A percentile compares a stretch with the other conserved stretches of the same genome.
Evolutionary conservation across 2,888 invertebrate genomes (phyloP).

Genomic region (Orgyia antiqua): DNA sequence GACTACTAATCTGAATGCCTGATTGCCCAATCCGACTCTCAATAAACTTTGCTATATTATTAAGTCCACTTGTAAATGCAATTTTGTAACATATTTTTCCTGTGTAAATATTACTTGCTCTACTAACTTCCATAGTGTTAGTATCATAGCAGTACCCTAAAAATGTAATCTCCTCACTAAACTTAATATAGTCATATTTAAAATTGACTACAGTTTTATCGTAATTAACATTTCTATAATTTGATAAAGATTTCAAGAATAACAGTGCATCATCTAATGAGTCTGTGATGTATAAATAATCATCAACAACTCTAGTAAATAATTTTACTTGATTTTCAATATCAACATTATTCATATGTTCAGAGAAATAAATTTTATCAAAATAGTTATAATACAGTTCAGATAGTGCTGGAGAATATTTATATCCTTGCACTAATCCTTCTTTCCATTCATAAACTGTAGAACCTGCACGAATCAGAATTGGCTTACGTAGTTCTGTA

Average conservation of each 20-base stretch:
- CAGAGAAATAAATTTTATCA: constrained; percentile 50
- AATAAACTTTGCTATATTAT: constrained; percentile 51
- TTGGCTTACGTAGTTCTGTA: constrained; percentile 51
- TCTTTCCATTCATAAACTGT: constrained; percentile 66
- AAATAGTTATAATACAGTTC: constrained; percentile 63
- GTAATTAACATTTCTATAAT: constrained; percentile 63
- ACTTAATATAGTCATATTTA: constrained; percentile 38
- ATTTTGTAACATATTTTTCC: constrained; percentile 72
- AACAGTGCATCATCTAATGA: constrained; percentile 48
- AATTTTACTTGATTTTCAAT: constrained; percentile 40
- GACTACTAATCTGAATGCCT: constrained; percentile 60
- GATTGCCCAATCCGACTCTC: constrained; percentile 64
- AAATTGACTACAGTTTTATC: constrained; percentile 65
- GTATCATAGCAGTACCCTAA: constrained; percentile 63
- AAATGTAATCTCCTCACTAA: constrained; percentile 50
- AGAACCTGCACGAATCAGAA: constrained; percentile 62
- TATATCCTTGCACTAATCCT: constrained; percentile 69
- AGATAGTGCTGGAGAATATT: constrained; percentile 69
- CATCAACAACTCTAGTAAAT: constrained; percentile 66
- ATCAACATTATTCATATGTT: constrained; percentile 29
- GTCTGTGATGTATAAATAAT: constrained; percentile 67
- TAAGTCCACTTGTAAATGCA: constrained; percentile 48
- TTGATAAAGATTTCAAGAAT: constrained; percentile 53
- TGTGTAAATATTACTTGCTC: constrained; percentile 53
- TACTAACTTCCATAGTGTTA: constrained; percentile 48